These are phyloP conservation scores for Rhorus exstirpatorius DNA, from an alignment of 2,888 invertebrate species.

Conservation along the genomic window DNA sequence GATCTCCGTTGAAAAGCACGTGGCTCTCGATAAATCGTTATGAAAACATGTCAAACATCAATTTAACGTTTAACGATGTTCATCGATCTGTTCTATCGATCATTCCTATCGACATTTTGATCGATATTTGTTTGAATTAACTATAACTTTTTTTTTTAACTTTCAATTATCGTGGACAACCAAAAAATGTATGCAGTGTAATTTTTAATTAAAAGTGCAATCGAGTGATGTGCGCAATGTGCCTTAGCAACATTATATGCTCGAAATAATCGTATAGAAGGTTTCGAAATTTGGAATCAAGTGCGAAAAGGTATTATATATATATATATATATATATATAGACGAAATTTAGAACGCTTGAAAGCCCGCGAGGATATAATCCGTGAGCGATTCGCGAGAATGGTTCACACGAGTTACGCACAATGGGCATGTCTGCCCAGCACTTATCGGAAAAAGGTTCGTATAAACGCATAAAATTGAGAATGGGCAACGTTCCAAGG, in stretches of 20 bases:
- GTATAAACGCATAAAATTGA: slow-evolving; percentile 2
- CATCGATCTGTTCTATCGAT: neutral
- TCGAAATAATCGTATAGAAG: slow-evolving; percentile 53
- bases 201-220: neutral
- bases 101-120: neutral
- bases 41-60: neutral
- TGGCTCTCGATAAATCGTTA: slow-evolving; percentile 11
- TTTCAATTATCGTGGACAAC: too few relatives aligned
- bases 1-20: slow-evolving; percentile 29
- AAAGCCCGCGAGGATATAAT: slow-evolving; percentile 55
- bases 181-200: neutral
- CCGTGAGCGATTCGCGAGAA: slow-evolving; percentile 63
- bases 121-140: too few relatives aligned
- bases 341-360: slow-evolving; percentile 27
- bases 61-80: neutral
- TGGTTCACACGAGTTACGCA: slow-evolving; percentile 85
- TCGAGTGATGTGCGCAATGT: slow-evolving; percentile 12
- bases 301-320: slow-evolving; percentile 17
- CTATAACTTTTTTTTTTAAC: too few relatives aligned
- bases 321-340: neutral
- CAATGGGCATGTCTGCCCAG: slow-evolving; percentile 85
- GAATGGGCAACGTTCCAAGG: slow-evolving; percentile 2
- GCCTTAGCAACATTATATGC: neutral
- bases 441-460: slow-evolving; percentile 85
- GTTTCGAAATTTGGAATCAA: slow-evolving; percentile 23